phyloP scores from a whole-genome alignment of 2,113 vertebrate genomes.

The Struthio camelus region DNA sequence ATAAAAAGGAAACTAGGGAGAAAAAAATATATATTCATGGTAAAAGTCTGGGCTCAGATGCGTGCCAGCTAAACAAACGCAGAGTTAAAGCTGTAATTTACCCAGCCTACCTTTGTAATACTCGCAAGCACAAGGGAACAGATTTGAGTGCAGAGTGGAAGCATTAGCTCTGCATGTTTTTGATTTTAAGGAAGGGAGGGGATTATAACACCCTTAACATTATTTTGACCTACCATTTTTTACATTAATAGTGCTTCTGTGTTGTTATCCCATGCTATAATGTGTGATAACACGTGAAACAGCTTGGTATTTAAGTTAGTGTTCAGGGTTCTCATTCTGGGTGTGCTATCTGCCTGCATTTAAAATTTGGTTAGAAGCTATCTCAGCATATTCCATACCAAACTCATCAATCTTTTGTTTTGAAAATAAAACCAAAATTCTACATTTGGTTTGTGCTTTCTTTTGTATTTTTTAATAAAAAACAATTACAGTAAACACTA shows the following conservation, averaged over 20 bases:
- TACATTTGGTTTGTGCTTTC: not conserved
- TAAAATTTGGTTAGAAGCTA: not conserved
- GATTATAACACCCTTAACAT: not conserved
- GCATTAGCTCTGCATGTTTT: not conserved
- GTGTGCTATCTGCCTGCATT: not conserved
- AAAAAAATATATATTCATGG: constrained; percentile 48
- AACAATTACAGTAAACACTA: not conserved
- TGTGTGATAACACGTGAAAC: not conserved
- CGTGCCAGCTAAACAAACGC: not conserved
- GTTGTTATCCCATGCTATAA: not conserved
- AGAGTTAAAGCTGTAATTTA: not conserved
- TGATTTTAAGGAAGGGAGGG: not conserved
- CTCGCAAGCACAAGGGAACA: not conserved
- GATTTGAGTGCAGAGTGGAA: not conserved
- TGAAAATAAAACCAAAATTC: not conserved
- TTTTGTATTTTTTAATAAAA: not conserved
- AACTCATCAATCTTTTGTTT: constrained; percentile 11
- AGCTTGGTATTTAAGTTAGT: not conserved
- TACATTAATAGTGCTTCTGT: not conserved
- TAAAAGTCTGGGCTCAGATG: constrained; percentile 43
- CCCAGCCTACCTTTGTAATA: constrained; percentile 20
- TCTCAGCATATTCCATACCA: not conserved
- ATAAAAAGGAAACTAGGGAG: not conserved
- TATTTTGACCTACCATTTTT: not conserved
- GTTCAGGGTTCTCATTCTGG: not conserved